Conservation (phyloP, 2,113 vertebrate genomes). For the Eupsittula cactorum region DNA sequence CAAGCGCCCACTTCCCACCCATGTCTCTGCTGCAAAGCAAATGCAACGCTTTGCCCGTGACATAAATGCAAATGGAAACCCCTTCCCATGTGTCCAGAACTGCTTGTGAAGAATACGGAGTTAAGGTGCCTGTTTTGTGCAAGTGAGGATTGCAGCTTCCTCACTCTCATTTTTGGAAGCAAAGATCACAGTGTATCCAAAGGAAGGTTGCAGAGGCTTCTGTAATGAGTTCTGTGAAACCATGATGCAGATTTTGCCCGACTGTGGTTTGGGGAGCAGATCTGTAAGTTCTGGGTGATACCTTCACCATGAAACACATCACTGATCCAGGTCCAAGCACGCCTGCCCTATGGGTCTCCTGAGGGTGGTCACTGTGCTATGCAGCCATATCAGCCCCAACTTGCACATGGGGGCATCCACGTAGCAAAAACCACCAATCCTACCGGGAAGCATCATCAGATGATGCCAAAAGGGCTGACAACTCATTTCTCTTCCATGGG, state of each 20-base stretch:
- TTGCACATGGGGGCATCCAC: accelerated
- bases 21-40: not conserved
- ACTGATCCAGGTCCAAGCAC: not conserved
- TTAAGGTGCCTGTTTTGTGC: accelerated
- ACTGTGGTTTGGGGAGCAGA: not conserved
- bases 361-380: not conserved
- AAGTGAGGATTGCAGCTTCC: not conserved
- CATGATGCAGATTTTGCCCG: accelerated
- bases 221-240: not conserved
- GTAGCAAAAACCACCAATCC: not conserved
- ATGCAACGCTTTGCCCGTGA: accelerated
- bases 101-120: not conserved
- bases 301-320: not conserved
- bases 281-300: not conserved
- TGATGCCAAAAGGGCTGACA: not conserved
- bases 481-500: not conserved
- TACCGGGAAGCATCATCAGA: not conserved
- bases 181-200: accelerated
- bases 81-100: not conserved
- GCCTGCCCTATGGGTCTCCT: not conserved
- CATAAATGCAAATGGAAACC: not conserved
- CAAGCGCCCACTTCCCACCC: not conserved
- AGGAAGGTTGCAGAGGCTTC: not conserved
- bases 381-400: accelerated
- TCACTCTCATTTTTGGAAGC: not conserved